Percentiles rank a stretch among this genome's conserved stretches.
phyloP scores from a whole-genome alignment of 2,113 vertebrate species.

The Sakesphorus luctuosus region DNA sequence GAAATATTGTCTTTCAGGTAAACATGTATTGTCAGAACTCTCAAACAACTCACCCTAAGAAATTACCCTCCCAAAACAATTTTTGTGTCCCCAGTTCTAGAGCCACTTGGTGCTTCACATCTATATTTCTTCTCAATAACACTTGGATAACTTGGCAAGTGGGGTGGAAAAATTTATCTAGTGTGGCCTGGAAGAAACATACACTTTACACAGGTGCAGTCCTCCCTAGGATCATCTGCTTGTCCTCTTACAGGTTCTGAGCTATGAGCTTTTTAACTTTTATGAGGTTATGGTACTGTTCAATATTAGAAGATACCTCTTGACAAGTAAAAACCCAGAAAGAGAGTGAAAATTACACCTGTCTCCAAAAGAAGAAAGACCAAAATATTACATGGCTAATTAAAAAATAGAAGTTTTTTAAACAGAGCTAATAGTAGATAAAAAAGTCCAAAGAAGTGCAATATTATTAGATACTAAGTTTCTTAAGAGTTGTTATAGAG shows the following conservation, averaged over 20 bases:
- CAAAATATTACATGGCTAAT: not conserved
- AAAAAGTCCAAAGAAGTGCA: not conserved
- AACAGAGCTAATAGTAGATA: not conserved
- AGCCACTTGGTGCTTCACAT: not conserved
- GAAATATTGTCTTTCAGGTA: not conserved
- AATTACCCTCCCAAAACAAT: not conserved
- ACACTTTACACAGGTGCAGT: not conserved
- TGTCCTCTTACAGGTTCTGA: not conserved
- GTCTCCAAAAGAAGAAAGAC: slow-evolving; percentile 29
- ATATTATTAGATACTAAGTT: not conserved
- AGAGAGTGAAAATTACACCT: slow-evolving; percentile 34
- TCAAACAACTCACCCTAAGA: not conserved
- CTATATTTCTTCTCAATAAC: not conserved
- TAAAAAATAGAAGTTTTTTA: not conserved
- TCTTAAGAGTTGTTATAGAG: not conserved
- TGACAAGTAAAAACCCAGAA: not conserved
- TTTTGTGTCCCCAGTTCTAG: not conserved
- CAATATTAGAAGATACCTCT: not conserved
- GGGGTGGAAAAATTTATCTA: not conserved
- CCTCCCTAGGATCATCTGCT: not conserved
- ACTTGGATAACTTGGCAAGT: not conserved
- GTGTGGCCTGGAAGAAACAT: not conserved
- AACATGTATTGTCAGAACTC: not conserved
- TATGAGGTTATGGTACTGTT: slow-evolving; percentile 10
- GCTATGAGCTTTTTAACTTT: not conserved